Base-by-base conservation (phyloP, 2,888 invertebrate species). In the Drosophila neoperkinsi region DNA sequence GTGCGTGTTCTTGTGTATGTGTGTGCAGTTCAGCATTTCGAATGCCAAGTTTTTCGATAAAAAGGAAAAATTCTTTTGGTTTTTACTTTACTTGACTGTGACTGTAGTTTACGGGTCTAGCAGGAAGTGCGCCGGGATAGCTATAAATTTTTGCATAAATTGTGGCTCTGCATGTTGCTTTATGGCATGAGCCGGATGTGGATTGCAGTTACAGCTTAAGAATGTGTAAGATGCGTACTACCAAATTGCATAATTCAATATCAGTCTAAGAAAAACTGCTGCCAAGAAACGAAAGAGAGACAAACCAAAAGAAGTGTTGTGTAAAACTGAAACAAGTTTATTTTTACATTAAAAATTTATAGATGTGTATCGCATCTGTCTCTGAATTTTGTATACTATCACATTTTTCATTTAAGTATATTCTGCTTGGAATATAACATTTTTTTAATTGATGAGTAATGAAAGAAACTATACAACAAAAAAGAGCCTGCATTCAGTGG, bases 101-200 rank as follows among this genome's bases (percentile, higher is more conserved):
- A 69, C n/a, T 62, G 41, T 58, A 50, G n/a, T 71, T 69, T 30
- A 34, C 41, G 56, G 55, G 16, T 36, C 41, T 63, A 25, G 55
- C 64, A 84, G 84, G 90, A 85, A 88, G 86, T 88, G 74, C 77
- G 71, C 74, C 74, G 71, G 75, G 70, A 60, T 66, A 71, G 74
- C 83, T 65, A 88, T 86, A 86, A 85, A 86, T 90, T 85, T 25
- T 74, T 65, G 82, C 87, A 89, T 89, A 87, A 87, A 89, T 84
- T 77, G 78, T 75, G 72, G 70, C 21, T 71, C 46, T 71, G 76
- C 60, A 72, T 80, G 81, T 83, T 63, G 74, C 71, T 88, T 88
- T 86, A 88, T 83, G 81, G 84, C 84, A 72, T 71, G 68, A 72
- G 60, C 73, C 52, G 77, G 84, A 89, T 87, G 73, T 84, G 79